Conservation (phyloP, 2,797 vertebrate genomes). For the Hydrocynus forskahlii region DNA sequence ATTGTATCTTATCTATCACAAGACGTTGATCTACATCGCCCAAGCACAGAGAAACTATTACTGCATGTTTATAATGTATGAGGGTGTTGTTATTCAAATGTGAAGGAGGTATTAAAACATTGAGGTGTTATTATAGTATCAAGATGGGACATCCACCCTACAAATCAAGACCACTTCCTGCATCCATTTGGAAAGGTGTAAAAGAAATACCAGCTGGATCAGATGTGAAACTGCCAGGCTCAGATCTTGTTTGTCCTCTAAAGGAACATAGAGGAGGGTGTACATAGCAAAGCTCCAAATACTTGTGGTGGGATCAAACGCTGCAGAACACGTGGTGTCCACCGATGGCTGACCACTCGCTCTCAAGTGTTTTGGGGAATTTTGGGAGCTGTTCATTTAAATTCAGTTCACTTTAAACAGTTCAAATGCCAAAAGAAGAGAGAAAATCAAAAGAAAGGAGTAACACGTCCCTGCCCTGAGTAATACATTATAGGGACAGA, state of each 20-base stretch:
- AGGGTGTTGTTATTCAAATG: not conserved
- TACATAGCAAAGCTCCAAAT: slow-evolving; percentile 35
- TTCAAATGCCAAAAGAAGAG: not conserved
- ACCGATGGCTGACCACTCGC: not conserved
- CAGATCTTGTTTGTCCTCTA: not conserved
- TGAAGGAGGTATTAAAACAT: not conserved
- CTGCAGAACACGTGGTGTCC: not conserved
- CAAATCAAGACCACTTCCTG: not conserved
- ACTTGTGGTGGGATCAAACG: slow-evolving; percentile 3
- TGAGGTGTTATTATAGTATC: no score
- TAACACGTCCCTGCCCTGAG: not conserved
- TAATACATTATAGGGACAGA: no score
- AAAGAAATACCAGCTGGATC: not conserved
- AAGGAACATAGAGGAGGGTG: slow-evolving; percentile 11
- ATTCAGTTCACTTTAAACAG: not conserved
- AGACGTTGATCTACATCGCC: not conserved
- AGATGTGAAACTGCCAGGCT: not conserved
- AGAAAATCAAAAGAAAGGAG: not conserved
- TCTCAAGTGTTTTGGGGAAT: not conserved
- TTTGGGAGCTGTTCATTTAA: not conserved
- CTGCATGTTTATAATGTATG: not conserved
- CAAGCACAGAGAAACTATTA: not conserved
- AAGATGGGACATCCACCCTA: not conserved
- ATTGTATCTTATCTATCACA: not conserved
- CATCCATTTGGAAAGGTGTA: not conserved